phyloP scores from a whole-genome alignment of 2,113 vertebrate genomes.

The Astur gentilis region DNA sequence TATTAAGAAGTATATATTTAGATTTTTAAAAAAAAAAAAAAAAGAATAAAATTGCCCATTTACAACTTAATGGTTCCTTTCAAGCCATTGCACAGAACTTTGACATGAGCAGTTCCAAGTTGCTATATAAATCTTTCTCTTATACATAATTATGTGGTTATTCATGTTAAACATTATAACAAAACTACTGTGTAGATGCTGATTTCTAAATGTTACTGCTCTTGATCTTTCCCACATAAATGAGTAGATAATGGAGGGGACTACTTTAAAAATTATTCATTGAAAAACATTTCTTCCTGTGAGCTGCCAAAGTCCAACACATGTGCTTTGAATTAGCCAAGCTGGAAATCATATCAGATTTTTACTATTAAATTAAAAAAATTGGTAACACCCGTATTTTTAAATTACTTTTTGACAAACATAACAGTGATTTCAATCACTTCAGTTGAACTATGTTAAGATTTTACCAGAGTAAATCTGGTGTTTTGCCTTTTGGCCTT shows the following conservation, averaged over 20 bases:
- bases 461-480: not conserved
- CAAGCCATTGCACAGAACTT: not conserved
- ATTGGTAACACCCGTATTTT: rapidly evolving
- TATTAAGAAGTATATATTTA: not conserved
- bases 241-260: not conserved
- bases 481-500: not conserved
- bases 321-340: not conserved
- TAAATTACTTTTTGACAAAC: not conserved
- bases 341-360: not conserved
- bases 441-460: not conserved
- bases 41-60: not conserved
- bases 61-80: not conserved
- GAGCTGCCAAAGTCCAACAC: not conserved
- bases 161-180: not conserved
- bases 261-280: not conserved
- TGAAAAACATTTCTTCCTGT: not conserved
- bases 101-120: not conserved
- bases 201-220: not conserved
- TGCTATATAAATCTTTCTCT: not conserved
- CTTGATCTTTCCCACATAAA: not conserved
- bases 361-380: not conserved
- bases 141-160: not conserved
- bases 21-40: too few species aligned
- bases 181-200: not conserved
- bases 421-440: not conserved